Base-by-base conservation (phyloP, 2,113 vertebrate genomes). In the Antigone vipio region DNA sequence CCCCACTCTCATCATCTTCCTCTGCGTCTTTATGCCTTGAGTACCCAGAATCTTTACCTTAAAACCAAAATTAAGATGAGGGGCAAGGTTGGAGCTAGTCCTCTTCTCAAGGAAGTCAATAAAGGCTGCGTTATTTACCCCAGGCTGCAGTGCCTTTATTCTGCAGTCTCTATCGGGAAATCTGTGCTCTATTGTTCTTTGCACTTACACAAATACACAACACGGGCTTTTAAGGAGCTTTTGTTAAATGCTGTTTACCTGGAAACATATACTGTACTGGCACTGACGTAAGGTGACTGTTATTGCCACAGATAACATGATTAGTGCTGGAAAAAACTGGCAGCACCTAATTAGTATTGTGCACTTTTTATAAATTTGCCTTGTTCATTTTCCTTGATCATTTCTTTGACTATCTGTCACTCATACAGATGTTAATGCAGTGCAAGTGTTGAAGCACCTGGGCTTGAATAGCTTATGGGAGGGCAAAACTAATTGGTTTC, bases 221-320 rank as follows among this genome's bases (percentile, higher is more conserved):
- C 80, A 67, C 1, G 1, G 35, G 60, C 47, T 94, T 90, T 67
- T 81, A 75, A 91, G 85, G 68, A 78, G 79, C 85, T 89, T 96
- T 95, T 94, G 90, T 95, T 76, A 82, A 82, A 22, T 84, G 74
- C 62, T 94, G 85, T 95, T 97, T 92, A 95, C 95, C 96, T 96
- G 95, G 95, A 96, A 96, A 86, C 83, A 89, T 34, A n/a, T 0
- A 84, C 68, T 55, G 20, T 44, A 47, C 38, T 80, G 76, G 64
- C 76, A 66, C 68, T 94, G 95, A 82, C 2, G 24, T 77, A 71
- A 77, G 38, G 75, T 74, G 79, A 9, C 59, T 66, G 35, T 26
- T 86, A 79, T 0, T 67, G 79, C 79, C 79, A 67, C 79, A 78
- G 91, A 68, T 59, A 68, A 63, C 53, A 6, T 34, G 73, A n/a